Evolutionary conservation across 2,888 invertebrate genomes (phyloP).

Genomic region (Spicauda simplicius): DNA sequence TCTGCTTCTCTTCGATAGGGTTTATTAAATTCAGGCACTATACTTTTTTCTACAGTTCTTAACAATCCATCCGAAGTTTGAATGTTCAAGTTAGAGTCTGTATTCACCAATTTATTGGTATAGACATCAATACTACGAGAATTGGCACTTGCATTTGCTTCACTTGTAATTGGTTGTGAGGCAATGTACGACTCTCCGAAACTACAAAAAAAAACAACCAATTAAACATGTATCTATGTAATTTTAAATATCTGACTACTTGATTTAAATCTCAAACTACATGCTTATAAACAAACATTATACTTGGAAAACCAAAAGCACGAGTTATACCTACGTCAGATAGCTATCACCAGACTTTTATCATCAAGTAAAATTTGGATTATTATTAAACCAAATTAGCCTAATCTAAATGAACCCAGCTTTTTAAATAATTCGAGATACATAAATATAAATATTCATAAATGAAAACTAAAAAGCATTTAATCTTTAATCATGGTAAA

Average conservation of each 20-base stretch:
- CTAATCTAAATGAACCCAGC: too few relatives aligned
- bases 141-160: not conserved
- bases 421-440: too few relatives aligned
- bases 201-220: slow-evolving; percentile 25
- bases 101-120: not conserved
- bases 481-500: too few relatives aligned
- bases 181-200: slow-evolving; percentile 30
- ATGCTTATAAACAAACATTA: too few relatives aligned
- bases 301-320: too few relatives aligned
- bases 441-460: too few relatives aligned
- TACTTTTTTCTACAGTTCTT: slow-evolving; percentile 11
- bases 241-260: too few relatives aligned
- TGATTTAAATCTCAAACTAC: too few relatives aligned
- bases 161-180: slow-evolving; percentile 1
- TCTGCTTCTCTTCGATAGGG: not conserved
- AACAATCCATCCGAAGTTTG: slow-evolving; percentile 34
- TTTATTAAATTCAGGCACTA: not conserved
- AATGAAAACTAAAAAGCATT: too few relatives aligned
- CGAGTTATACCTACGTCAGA: too few relatives aligned
- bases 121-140: not conserved
- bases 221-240: not conserved
- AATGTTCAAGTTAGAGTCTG: not conserved
- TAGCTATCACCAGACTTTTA: too few relatives aligned
- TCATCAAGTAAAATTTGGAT: not conserved
- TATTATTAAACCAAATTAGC: too few relatives aligned